A percentile compares a stretch with the other conserved stretches of the same genome.
These are phyloP conservation scores for Rhaphigaster nebulosa DNA, from an alignment of 2,888 invertebrate species.

Conservation along the genomic window DNA sequence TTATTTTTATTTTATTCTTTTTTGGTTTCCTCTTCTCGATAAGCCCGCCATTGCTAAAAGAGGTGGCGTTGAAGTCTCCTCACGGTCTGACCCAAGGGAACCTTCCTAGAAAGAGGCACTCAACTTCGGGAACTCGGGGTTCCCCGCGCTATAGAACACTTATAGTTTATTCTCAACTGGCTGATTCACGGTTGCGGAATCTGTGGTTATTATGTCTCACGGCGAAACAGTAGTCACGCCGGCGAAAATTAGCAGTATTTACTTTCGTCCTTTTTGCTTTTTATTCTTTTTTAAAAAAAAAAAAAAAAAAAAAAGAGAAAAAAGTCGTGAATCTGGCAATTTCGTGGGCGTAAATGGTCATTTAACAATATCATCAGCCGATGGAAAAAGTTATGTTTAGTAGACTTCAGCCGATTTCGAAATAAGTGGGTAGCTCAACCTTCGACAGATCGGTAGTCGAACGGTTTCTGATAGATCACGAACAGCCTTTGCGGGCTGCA, in stretches of 20 bases:
- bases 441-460: slow-evolving; percentile 10
- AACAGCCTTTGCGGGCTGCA: slow-evolving; percentile 32
- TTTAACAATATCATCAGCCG: not conserved
- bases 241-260: slow-evolving; percentile 10
- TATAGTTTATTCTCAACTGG: slow-evolving; percentile 29
- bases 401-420: not conserved
- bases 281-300: not conserved
- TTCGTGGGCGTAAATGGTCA: not conserved
- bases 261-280: not conserved
- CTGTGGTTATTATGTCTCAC: slow-evolving; percentile 39
- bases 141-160: slow-evolving; percentile 24
- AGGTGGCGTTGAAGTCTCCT: slow-evolving; percentile 19
- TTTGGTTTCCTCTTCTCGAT: not conserved
- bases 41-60: not conserved
- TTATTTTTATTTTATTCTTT: not conserved
- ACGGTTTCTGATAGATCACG: slow-evolving; percentile 40
- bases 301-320: not conserved
- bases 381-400: not conserved
- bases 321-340: not conserved
- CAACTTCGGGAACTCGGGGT: slow-evolving; percentile 25
- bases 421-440: not conserved
- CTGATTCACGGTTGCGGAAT: slow-evolving; percentile 48
- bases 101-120: slow-evolving; percentile 46
- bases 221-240: slow-evolving; percentile 24
- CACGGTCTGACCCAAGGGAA: not conserved